These are phyloP conservation scores for Danionella dracula DNA, from an alignment of 2,797 vertebrate species.

Conservation along the genomic window DNA sequence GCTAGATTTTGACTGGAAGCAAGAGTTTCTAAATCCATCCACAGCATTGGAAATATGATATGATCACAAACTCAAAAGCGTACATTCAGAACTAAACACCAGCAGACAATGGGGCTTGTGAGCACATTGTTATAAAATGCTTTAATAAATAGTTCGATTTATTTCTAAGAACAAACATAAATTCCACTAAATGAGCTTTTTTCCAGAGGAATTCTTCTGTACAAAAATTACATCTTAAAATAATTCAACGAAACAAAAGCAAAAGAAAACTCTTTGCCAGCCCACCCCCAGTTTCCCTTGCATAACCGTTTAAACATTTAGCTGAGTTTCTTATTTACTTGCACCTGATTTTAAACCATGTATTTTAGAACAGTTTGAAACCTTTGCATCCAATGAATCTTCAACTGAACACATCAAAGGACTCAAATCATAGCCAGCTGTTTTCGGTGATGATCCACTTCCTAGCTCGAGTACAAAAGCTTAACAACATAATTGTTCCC, in stretches of 20 bases:
- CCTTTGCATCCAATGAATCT: conserved; percentile 62
- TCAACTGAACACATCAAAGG: conserved; percentile 44
- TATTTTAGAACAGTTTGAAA: conserved; percentile 61
- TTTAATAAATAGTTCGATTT: conserved; percentile 89
- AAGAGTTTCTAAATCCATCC: conserved; percentile 47
- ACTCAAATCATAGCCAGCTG: conserved; percentile 54
- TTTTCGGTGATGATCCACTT: conserved; percentile 63
- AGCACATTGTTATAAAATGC: conserved; percentile 75
- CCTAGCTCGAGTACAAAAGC: conserved; percentile 58
- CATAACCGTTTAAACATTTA: conserved; percentile 54
- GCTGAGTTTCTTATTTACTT: conserved; percentile 11
- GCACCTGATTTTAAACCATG: conserved; percentile 56
- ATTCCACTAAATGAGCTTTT: conserved; percentile 71
- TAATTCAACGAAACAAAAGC: background rate
- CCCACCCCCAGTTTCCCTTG: conserved; percentile 38
- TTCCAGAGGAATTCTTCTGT: conserved; percentile 74
- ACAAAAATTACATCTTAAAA: conserved; percentile 59
- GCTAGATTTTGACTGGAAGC: conserved; percentile 46
- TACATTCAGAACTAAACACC: conserved; percentile 32
- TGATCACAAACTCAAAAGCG: background rate
- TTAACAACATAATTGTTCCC: conserved; percentile 76
- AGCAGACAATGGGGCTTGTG: conserved; percentile 38
- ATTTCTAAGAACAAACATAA: conserved; percentile 79
- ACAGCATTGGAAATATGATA: conserved; percentile 22
- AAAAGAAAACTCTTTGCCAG: conserved; percentile 13